These are phyloP conservation scores for Leuciscus idus DNA, from an alignment of 2,113 vertebrate genomes.

Conservation along the genomic window DNA sequence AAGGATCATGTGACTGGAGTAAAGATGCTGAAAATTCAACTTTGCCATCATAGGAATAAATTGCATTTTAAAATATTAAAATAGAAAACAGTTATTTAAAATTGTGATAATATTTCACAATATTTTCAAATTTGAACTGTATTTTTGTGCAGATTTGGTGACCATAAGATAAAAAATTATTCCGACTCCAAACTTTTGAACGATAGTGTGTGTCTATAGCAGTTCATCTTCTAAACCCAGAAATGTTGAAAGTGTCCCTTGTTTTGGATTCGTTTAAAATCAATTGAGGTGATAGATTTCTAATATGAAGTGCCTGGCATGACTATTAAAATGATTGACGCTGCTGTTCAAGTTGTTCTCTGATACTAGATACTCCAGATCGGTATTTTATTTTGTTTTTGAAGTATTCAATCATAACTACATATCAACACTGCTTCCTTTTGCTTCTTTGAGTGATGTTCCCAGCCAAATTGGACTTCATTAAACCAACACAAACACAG, in stretches of 20 bases:
- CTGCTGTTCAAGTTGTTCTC: neutral
- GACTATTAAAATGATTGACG: neutral
- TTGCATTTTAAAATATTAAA: too few species aligned
- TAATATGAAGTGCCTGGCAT: neutral
- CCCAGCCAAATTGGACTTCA: constrained; percentile 11
- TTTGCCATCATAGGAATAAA: too few species aligned
- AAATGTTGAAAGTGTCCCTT: neutral
- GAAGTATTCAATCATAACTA: constrained; percentile 12
- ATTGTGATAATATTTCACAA: too few species aligned
- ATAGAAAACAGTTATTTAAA: too few species aligned
- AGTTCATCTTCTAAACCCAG: neutral
- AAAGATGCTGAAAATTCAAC: too few species aligned
- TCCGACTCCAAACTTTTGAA: neutral
- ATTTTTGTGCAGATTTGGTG: neutral
- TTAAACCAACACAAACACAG: constrained; percentile 37
- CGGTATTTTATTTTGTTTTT: constrained; percentile 16
- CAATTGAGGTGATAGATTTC: neutral
- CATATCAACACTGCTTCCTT: neutral
- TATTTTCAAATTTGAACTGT: too few species aligned
- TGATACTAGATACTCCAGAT: neutral
- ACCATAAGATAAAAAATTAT: neutral
- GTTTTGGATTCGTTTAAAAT: constrained; percentile 1
- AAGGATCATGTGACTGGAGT: too few species aligned
- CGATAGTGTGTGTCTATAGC: neutral
- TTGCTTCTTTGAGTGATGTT: constrained; percentile 18